Conservation (phyloP, 2,888 invertebrate genomes). For the Standfussiana lucernea region DNA sequence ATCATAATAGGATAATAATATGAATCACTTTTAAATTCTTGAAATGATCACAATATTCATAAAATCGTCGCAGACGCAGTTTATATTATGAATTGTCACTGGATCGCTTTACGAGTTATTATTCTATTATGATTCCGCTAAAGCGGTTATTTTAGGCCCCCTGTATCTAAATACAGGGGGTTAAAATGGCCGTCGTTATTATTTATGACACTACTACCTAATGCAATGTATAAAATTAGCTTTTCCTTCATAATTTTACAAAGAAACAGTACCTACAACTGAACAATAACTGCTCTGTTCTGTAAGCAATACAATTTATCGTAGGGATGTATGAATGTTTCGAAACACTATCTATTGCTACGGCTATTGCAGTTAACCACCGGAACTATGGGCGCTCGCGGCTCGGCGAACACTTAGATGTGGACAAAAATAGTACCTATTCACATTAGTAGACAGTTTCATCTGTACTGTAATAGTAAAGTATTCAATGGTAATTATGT, state of each 20-base stretch:
- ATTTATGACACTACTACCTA: neutral
- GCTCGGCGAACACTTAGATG: constrained; percentile 42
- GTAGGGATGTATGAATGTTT: constrained; percentile 13
- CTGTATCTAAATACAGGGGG: too few relatives aligned
- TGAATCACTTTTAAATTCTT: too few relatives aligned
- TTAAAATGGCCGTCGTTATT: too few relatives aligned
- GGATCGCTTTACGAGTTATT: too few relatives aligned
- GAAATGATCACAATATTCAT: too few relatives aligned
- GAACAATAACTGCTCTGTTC: constrained; percentile 30
- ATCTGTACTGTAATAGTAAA: constrained; percentile 29
- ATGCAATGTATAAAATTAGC: neutral
- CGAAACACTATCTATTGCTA: constrained; percentile 16
- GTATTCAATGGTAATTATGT: neutral
- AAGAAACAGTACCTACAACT: neutral
- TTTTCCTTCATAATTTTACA: neutral
- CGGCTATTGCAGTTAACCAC: constrained; percentile 30
- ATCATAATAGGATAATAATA: too few relatives aligned
- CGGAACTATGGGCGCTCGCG: constrained; percentile 33
- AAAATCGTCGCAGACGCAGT: too few relatives aligned
- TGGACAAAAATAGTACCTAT: constrained; percentile 51
- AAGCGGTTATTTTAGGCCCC: neutral
- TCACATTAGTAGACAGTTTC: constrained; percentile 39
- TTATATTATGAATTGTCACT: too few relatives aligned
- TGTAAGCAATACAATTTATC: constrained; percentile 37
- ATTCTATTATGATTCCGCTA: too few relatives aligned